phyloP scores from a whole-genome alignment of 2,113 vertebrate species.

The Panthera tigris region DNA sequence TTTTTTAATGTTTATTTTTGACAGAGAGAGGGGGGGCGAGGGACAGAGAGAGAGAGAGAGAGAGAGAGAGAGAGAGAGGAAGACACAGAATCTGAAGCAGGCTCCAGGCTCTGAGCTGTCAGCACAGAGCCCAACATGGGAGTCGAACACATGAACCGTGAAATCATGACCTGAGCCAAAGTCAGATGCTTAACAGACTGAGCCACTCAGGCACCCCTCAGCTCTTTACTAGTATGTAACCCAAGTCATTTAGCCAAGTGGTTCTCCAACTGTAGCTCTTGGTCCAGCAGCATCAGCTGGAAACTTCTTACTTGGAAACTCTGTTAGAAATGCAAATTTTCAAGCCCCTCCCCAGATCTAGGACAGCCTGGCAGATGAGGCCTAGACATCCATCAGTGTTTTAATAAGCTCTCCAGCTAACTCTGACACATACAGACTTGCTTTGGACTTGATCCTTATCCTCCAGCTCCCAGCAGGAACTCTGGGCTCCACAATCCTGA shows the following conservation, averaged over 20 bases:
- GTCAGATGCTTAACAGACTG: too few species aligned
- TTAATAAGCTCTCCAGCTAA: neutral
- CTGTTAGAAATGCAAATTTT: slow-evolving; percentile 13
- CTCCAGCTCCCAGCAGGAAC: neutral
- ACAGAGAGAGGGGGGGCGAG: too few species aligned
- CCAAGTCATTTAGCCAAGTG: neutral
- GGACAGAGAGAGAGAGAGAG: too few species aligned
- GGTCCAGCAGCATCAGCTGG: neutral
- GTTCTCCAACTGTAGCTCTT: neutral
- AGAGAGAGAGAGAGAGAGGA: too few species aligned
- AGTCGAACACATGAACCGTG: too few species aligned
- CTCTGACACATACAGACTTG: neutral
- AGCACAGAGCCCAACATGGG: too few species aligned
- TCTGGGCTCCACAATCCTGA: neutral
- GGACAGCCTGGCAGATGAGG: neutral
- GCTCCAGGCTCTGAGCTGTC: too few species aligned
- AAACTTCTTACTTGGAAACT: neutral
- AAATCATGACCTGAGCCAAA: too few species aligned
- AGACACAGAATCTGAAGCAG: too few species aligned
- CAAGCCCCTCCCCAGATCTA: neutral
- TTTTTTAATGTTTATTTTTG: too few species aligned
- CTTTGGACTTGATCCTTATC: neutral
- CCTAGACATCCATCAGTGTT: neutral
- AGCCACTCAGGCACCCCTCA: too few species aligned
- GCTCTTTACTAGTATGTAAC: neutral